Base-by-base conservation (phyloP, 1,140 invertebrate species). In the Rhagoletis pomonella region DNA sequence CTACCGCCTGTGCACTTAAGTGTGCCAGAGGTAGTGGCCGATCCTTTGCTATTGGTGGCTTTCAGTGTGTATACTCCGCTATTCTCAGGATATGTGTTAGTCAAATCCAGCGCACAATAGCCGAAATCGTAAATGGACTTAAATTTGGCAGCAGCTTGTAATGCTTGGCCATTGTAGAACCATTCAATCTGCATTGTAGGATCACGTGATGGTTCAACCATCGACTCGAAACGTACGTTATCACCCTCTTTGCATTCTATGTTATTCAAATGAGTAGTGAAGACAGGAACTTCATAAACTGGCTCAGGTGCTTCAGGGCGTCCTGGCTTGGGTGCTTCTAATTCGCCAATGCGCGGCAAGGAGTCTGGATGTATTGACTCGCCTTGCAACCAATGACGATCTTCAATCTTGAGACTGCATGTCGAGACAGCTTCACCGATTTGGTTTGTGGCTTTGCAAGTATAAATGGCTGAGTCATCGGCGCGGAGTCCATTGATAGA, bases 381-480 rank as follows among this genome's bases (percentile, higher is more conserved):
- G 60, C 96, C 96, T 86, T 98, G 95, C 14, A 98, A 93, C 97
- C 97, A 97, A 90, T 97, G 96, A 64, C 95, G 95, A 93, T 97
- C 97, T 94, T 97, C 96, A 90, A 99, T 97, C 94, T 98, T 98
- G 60, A 99, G 94, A 1, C 96, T 97, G 89, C 97, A 96, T 0
- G 97, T 99, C 4, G 97, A 98, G 44, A 98, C 97, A 86, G 98
- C 98, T 94, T 99, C 97, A 39, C 98, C 98, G 84, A 97, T 94
- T 86, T 97, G 93, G 93, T 99, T 99, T 5, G 96, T 97, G 5
- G 98, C 97, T 94, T 98, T 97, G 93, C 98, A 99, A 3, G 97
- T 98, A 90, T 99, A 99, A 91, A 99, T 97, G 55, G 97, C 98
- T 10, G 97, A 97, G 94, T 99, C 98, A 91, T 98, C 97, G 50